Conservation (phyloP, 2,888 invertebrate species). For the Zygogramma bicolorata region DNA sequence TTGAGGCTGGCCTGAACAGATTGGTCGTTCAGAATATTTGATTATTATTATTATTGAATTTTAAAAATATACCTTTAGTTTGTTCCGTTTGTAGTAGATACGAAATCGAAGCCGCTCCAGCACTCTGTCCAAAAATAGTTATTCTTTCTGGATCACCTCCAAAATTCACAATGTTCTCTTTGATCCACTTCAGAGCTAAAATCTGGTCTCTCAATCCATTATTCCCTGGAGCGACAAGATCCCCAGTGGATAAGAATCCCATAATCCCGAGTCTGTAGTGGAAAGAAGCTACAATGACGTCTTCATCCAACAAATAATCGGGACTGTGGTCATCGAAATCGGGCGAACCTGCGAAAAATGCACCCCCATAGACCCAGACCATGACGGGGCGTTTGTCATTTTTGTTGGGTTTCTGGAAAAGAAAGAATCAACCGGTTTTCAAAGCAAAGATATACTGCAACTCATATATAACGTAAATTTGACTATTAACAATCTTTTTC, state of each 20-base stretch:
- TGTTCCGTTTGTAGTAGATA: slow-evolving; percentile 31
- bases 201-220: slow-evolving; percentile 80
- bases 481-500: too few relatives aligned
- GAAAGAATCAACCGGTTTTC: too few relatives aligned
- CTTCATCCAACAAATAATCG: slow-evolving; percentile 70
- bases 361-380: slow-evolving; percentile 65
- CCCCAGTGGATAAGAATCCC: slow-evolving; percentile 81
- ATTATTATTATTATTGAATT: too few relatives aligned
- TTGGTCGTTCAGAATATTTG: too few relatives aligned
- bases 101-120: slow-evolving; percentile 72
- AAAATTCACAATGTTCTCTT: slow-evolving; percentile 75
- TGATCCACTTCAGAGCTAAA: slow-evolving; percentile 77
- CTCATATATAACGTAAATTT: too few relatives aligned
- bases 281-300: slow-evolving; percentile 76
- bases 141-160: slow-evolving; percentile 78
- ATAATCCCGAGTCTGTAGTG: slow-evolving; percentile 76
- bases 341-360: slow-evolving; percentile 60
- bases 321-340: slow-evolving; percentile 53
- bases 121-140: slow-evolving; percentile 77
- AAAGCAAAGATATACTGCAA: too few relatives aligned
- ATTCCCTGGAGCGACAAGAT: slow-evolving; percentile 76
- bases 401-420: slow-evolving; percentile 12
- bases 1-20: too few relatives aligned
- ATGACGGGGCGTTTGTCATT: slow-evolving; percentile 59
- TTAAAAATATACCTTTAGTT: slow-evolving; percentile 28